A percentile compares a stretch with the other conserved stretches of the same genome.
phyloP scores from a whole-genome alignment of 2,113 vertebrate genomes.

The Corythornis madagascariensis region DNA sequence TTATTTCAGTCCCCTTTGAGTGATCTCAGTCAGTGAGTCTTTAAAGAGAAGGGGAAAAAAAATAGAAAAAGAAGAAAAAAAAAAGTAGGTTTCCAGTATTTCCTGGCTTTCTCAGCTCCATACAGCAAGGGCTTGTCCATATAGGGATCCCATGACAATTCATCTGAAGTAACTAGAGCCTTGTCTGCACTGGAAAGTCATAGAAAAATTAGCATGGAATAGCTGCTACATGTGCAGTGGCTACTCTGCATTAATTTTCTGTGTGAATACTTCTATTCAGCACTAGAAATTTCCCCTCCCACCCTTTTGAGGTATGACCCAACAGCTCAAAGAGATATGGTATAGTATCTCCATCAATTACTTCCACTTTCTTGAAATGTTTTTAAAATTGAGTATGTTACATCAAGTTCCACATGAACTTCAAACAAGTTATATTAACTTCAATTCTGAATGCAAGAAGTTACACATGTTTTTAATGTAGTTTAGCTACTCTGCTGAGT shows the following conservation, averaged over 20 bases:
- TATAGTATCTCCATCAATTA: background rate
- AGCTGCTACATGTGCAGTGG: constrained; percentile 7
- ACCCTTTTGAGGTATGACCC: background rate
- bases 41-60: background rate
- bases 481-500: background rate
- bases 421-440: background rate
- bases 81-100: constrained; percentile 9
- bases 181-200: constrained; percentile 2
- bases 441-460: background rate
- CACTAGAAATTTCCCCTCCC: background rate
- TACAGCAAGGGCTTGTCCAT: constrained; percentile 2
- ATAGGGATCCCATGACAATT: constrained; percentile 5
- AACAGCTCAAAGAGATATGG: background rate
- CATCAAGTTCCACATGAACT: background rate
- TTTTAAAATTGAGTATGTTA: background rate
- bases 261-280: constrained; percentile 55
- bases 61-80: background rate
- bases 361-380: background rate
- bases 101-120: background rate
- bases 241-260: constrained; percentile 24
- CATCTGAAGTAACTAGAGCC: constrained; percentile 9
- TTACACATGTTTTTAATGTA: background rate
- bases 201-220: constrained; percentile 51
- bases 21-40: background rate
- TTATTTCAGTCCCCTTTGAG: background rate